A percentile compares a stretch with the other conserved stretches of the same genome.
Conservation (phyloP, 2,113 vertebrate species). For the Rattus rattus region DNA sequence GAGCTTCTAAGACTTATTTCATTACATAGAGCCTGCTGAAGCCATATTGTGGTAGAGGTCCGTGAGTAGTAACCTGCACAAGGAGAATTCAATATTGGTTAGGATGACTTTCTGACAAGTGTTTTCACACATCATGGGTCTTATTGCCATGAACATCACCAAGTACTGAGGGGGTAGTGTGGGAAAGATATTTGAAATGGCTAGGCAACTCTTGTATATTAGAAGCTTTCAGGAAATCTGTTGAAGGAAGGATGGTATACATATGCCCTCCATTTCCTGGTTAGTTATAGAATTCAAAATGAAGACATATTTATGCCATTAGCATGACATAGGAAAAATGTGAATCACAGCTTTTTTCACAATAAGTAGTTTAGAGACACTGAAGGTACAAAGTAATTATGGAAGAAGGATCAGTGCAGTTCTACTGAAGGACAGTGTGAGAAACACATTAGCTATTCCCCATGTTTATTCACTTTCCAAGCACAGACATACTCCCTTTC, state of each 20-base stretch:
- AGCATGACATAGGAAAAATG: neutral
- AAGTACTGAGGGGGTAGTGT: neutral
- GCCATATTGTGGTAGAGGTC: neutral
- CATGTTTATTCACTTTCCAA: neutral
- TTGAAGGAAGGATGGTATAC: neutral
- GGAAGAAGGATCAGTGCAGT: accelerated
- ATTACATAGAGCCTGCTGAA: neutral
- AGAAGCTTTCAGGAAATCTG: neutral
- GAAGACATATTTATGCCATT: neutral
- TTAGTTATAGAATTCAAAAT: neutral
- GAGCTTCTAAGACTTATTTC: accelerated
- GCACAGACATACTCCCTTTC: neutral
- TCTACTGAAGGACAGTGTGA: neutral
- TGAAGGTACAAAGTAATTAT: neutral
- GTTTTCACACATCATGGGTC: accelerated
- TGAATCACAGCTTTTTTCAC: neutral
- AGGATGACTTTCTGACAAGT: neutral
- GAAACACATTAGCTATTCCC: neutral
- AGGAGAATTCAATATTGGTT: neutral
- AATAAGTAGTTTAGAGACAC: neutral
- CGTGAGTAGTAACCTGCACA: neutral
- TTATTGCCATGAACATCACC: neutral
- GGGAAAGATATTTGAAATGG: neutral
- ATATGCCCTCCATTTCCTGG: neutral
- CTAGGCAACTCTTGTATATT: neutral